Evolutionary conservation across 1,140 invertebrate species (phyloP).

Genomic region (Centruroides sculpturatus): DNA sequence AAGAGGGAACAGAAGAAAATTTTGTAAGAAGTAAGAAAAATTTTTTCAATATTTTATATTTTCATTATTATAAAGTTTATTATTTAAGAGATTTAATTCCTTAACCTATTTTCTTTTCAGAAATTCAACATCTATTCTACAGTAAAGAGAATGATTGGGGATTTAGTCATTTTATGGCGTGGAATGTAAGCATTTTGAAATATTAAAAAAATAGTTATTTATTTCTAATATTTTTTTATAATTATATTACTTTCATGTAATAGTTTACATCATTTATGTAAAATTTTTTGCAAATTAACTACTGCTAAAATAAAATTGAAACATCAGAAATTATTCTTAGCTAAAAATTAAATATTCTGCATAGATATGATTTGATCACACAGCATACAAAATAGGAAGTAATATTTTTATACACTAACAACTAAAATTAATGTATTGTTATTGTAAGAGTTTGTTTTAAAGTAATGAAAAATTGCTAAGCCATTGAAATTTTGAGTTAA

Average conservation of each 20-base stretch:
- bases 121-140: constrained; percentile 65
- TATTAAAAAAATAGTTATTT: no score
- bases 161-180: constrained; percentile 89
- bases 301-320: no score
- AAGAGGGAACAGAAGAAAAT: constrained; percentile 55
- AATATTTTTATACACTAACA: no score
- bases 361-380: no score
- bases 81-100: background rate
- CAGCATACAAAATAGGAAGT: no score
- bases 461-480: no score
- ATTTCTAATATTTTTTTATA: no score
- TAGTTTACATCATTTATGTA: no score
- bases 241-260: no score
- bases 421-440: no score
- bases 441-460: no score
- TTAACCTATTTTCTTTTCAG: constrained; percentile 34
- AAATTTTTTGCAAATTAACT: constrained; percentile 8
- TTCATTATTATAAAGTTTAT: background rate
- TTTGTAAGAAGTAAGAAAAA: constrained; percentile 55
- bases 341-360: background rate
- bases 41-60: background rate
- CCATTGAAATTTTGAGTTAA: no score
- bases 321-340: background rate
- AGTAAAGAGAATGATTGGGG: constrained; percentile 99
- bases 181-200: constrained; percentile 42